phyloP scores from a whole-genome alignment of 2,888 invertebrate species.

The Dione vanillae region DNA sequence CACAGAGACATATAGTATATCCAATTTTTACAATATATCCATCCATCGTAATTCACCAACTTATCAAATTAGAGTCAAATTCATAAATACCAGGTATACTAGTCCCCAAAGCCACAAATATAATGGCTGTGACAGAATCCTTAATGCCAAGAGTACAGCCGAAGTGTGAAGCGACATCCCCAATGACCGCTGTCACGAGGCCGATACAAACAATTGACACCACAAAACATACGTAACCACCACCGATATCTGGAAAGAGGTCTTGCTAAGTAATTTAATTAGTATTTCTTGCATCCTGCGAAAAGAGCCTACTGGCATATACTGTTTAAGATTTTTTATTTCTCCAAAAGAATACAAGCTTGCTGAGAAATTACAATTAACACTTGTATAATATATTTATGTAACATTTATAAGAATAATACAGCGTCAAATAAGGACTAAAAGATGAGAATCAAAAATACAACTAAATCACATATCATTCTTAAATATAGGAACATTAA shows the following conservation, averaged over 20 bases:
- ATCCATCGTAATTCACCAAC: background rate
- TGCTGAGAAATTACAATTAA: background rate
- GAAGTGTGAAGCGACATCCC: constrained; percentile 98
- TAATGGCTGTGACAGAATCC: constrained; percentile 98
- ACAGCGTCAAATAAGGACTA: no score
- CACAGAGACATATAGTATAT: no score
- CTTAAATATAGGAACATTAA: no score
- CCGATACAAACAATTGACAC: constrained; percentile 97
- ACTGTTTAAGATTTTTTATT: no score
- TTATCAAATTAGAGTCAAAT: background rate
- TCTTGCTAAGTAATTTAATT: background rate
- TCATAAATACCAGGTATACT: constrained; percentile 95
- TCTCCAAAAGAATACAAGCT: background rate
- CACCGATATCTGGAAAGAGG: constrained; percentile 90
- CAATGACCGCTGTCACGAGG: constrained; percentile 97
- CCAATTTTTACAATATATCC: no score
- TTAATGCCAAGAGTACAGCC: constrained; percentile 98
- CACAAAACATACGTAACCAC: constrained; percentile 97
- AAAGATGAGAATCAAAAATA: no score
- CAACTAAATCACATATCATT: no score
- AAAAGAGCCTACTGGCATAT: no score
- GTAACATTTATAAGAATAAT: no score
- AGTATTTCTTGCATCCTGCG: no score
- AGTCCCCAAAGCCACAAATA: constrained; percentile 98
- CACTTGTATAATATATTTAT: no score